A percentile compares a stretch with the other conserved stretches of the same genome.
Evolutionary conservation across 1,140 invertebrate genomes (phyloP).

Genomic region (Cherax destructor): DNA sequence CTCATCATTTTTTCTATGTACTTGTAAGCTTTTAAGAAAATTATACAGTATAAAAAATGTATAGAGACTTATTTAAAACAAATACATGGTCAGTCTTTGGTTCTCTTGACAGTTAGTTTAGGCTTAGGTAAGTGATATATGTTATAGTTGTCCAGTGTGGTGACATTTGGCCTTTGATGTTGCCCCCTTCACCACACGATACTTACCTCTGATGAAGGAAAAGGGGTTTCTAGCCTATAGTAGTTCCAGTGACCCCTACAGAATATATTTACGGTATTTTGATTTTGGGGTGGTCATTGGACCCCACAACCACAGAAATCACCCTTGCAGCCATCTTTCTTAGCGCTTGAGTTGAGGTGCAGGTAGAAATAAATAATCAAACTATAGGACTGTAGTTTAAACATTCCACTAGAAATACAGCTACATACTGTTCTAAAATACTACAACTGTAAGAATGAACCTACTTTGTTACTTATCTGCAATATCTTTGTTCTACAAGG

Average conservation of each 20-base stretch:
- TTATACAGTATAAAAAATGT: neutral
- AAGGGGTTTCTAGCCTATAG: too few relatives aligned
- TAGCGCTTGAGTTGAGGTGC: constrained; percentile 19
- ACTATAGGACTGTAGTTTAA: constrained; percentile 14
- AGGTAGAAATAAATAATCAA: constrained; percentile 2
- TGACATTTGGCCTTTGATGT: neutral
- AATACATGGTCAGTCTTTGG: neutral
- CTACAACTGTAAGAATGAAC: neutral
- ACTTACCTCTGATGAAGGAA: too few relatives aligned
- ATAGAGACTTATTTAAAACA: constrained; percentile 19
- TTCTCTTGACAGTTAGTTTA: constrained; percentile 32
- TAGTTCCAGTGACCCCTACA: too few relatives aligned
- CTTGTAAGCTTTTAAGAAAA: constrained; percentile 19
- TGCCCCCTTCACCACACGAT: too few relatives aligned
- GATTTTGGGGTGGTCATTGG: too few relatives aligned
- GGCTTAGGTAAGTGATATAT: constrained; percentile 9
- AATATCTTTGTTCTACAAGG: neutral
- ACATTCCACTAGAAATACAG: neutral
- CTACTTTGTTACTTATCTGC: neutral
- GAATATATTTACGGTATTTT: too few relatives aligned
- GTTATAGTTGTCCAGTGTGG: constrained; percentile 21
- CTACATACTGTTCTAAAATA: neutral
- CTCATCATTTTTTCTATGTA: constrained; percentile 1
- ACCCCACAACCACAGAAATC: neutral
- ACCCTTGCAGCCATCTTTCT: constrained; percentile 29